Conservation (phyloP, 2,797 vertebrate species). For the Gymnothorax javanicus region DNA sequence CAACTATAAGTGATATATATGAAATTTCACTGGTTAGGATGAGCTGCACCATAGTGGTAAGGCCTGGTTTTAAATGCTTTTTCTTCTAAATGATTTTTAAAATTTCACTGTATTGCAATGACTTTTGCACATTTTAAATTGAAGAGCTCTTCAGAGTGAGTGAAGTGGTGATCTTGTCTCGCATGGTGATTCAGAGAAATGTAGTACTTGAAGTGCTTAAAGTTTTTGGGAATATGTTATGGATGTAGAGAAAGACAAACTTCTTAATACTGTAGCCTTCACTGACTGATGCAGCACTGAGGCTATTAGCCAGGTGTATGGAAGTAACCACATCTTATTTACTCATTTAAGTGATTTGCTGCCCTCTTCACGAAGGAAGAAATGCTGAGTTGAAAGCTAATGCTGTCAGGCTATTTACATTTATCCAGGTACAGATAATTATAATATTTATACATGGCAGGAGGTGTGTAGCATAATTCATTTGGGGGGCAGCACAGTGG, state of each 20-base stretch:
- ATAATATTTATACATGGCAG: background rate
- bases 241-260: background rate
- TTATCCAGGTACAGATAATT: background rate
- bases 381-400: background rate
- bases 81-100: background rate
- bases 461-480: no score
- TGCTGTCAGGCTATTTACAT: background rate
- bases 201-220: background rate
- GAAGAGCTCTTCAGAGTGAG: background rate
- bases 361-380: background rate
- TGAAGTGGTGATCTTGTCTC: background rate
- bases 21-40: background rate
- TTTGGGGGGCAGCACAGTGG: no score
- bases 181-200: background rate
- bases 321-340: background rate
- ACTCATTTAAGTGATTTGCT: background rate
- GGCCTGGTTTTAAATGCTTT: background rate
- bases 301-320: background rate
- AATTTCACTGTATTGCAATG: background rate
- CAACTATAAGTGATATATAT: background rate
- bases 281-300: background rate
- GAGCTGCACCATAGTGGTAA: background rate
- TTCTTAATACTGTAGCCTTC: background rate
- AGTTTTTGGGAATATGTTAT: conserved; percentile 14
- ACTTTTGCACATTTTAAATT: background rate